Base-by-base conservation (phyloP, 2,888 invertebrate species). In the Shargacucullia verbasci region DNA sequence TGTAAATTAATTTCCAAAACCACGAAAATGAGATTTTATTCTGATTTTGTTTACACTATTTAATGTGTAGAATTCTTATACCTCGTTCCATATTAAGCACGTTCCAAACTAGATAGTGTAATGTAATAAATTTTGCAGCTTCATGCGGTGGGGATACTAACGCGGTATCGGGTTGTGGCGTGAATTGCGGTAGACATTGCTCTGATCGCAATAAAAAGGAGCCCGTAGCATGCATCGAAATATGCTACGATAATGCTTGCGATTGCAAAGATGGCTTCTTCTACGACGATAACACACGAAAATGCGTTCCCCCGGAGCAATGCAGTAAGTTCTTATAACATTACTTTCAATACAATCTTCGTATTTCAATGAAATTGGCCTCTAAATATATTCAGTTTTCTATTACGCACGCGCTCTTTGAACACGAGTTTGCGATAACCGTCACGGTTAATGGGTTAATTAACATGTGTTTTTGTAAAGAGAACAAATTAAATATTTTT, bases 81-180 rank as follows among this genome's bases (percentile, higher is more conserved):
- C 29, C 29, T 20, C 2, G 20, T 31, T 14, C n/a, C n/a, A n/a
- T n/a, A n/a, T n/a, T n/a, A 3, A 43, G 43, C 43, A 29, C 43
- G 14, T 31, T 43, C 14, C 43, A 0, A 11, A 43, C 14, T 31
- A 14, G 13, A 31, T n/a, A 41, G 40, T 31, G 10, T 20, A 25
- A 35, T 25, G 45, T 13, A 25, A 20, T 35, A 12, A 25, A 12
- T 35, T 13, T 58, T 59, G 12, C 27, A 82, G 82, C 70, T 4
- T 64, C 60, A 4, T 82, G 78, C 20, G 68, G 73, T 29, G 78
- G 77, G 10, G 81, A 81, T 57, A 38, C 40, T 3, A 71, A 78
- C 40, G 79, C 75, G 6, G 10, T 27, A 41, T 60, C 62, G 20
- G 84, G 85, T 0, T 80, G 80, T 54, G 80, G 83, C 6, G 44